Base-by-base conservation (phyloP, 2,113 vertebrate species). In the Microcebus murinus region DNA sequence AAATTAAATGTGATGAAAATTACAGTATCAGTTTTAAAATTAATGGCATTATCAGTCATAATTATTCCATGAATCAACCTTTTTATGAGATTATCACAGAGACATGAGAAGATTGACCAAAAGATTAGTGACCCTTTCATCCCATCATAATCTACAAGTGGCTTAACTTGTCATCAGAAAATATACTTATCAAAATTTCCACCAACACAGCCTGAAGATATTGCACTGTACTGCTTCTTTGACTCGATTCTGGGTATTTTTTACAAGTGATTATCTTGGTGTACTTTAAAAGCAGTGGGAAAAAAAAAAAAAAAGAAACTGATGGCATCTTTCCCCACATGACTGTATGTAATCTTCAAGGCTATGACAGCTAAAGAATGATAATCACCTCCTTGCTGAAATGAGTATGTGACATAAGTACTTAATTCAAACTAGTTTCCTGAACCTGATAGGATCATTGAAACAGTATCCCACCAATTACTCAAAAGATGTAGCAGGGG, bases 1-100 rank as follows among this genome's bases (percentile, higher is more conserved):
- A 95, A 97, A 97, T 96, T 93, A 77, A 63, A 96, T 90, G 86
- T 94, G 95, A 96, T 96, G 97, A 97, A 97, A 97, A 97, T 96
- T 95, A 96, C 39, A 91, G 87, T 88, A 96, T 96, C 84, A 63
- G 80, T 82, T 96, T 96, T 86, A 68, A 90, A 96, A 93, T 93
- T 97, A 97, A 97, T 70, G 87, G 65, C 84, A 85, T 92, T 94
- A 96, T 96, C 87, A 90, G 81, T 94, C 94, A 92, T 90, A 79
- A 39, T 91, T 70, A 81, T 79, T 96, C 88, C 73, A 31, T 76
- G 50, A 97, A 87, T 59, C 34, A 34, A 50, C 90, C 68, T 63
- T 94, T 92, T 94, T 88, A 92, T 82, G 85, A 94, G 82, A 96
- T 95, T 94, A 96, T 95, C 77, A 94, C 29, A 59, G 48, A 94